phyloP scores from a whole-genome alignment of 37 sponge, comb jelly and placozoan genomes.

The Diacarnus erythraeanus region DNA sequence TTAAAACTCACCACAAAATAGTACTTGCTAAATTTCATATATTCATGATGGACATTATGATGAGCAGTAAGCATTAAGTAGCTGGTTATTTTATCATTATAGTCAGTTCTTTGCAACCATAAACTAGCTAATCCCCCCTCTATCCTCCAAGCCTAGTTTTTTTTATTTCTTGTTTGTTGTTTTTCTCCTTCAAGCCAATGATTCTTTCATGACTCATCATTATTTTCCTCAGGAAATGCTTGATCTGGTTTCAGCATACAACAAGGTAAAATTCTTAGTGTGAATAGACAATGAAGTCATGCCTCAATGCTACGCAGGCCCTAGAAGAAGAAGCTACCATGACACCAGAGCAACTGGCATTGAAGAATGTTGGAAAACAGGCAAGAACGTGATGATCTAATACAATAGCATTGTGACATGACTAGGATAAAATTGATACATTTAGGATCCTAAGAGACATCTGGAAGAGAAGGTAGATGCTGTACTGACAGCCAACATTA shows the following conservation, averaged over 20 bases:
- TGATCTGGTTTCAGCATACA: conserved; percentile 86
- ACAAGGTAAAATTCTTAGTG: conserved; percentile 63
- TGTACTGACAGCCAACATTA: conserved; percentile 92
- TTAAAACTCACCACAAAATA: too few species aligned
- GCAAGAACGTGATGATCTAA: conserved; percentile 12
- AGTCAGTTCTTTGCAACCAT: too few species aligned
- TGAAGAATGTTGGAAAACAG: conserved; percentile 98
- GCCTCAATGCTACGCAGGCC: conserved; percentile 21
- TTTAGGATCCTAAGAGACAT: conserved; percentile 95
- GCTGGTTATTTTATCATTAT: too few species aligned
- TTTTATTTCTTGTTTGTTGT: too few species aligned
- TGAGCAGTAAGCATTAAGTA: too few species aligned
- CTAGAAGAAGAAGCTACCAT: conserved; percentile 92
- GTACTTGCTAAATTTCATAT: too few species aligned
- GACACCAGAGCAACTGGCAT: conserved; percentile 93
- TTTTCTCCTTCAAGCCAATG: too few species aligned
- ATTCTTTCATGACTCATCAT: neutral
- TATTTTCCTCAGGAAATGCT: conserved; percentile 82
- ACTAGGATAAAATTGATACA: neutral
- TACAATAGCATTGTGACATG: neutral
- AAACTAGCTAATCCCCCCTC: too few species aligned
- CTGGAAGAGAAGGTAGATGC: conserved; percentile 95
- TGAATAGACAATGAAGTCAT: too few species aligned
- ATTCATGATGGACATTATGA: too few species aligned
- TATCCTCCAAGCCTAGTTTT: too few species aligned